These are phyloP conservation scores for Rostratula benghalensis DNA, from an alignment of 2,113 vertebrate species.

Conservation along the genomic window DNA sequence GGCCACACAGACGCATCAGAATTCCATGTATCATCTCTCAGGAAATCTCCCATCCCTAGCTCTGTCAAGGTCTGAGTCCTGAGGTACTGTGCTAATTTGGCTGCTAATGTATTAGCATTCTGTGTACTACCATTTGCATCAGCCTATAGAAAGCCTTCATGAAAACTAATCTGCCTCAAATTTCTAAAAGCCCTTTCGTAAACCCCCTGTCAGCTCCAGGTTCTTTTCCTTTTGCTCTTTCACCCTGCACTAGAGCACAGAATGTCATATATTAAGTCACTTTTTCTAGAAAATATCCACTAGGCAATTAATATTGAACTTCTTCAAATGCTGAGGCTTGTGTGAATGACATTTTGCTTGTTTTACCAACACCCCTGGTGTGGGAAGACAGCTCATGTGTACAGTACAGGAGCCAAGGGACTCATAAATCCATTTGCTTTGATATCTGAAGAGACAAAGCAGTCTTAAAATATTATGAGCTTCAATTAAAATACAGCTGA, in stretches of 20 bases:
- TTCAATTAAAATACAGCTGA: constrained; percentile 48
- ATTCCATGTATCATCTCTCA: not conserved
- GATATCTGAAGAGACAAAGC: constrained; percentile 34
- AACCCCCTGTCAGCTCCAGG: not conserved
- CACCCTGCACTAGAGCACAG: not conserved
- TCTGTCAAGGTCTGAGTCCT: not conserved
- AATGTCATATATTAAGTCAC: not conserved
- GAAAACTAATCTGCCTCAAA: not conserved
- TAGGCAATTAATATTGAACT: not conserved
- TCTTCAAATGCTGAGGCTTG: not conserved
- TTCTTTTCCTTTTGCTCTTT: not conserved
- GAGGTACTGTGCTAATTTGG: not conserved
- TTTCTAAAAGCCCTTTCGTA: not conserved
- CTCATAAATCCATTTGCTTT: constrained; percentile 40
- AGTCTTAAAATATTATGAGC: constrained; percentile 47
- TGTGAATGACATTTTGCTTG: not conserved
- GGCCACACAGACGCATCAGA: not conserved
- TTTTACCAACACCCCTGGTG: not conserved
- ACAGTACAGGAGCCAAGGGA: not conserved
- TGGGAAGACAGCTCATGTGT: not conserved
- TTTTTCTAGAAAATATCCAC: not conserved
- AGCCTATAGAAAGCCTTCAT: not conserved
- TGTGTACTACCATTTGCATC: not conserved
- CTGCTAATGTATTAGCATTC: not conserved
- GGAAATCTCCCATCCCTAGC: not conserved